Conservation (phyloP, 2,797 vertebrate genomes). For the Mallotus villosus region DNA sequence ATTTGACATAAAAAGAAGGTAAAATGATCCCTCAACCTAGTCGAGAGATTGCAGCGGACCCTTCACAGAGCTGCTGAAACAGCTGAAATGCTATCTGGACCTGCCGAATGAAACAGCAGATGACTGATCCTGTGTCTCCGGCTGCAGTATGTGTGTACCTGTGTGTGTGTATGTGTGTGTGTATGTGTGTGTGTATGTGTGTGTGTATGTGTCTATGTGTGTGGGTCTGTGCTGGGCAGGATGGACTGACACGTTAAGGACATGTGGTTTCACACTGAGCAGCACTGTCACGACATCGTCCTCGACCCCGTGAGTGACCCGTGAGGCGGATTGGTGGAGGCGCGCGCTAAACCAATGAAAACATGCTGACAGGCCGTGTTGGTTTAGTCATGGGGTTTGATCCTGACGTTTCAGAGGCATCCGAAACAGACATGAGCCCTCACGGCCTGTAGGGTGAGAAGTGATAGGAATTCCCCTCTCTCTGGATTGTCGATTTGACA, state of each 20-base stretch:
- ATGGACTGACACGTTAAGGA: conserved; percentile 13
- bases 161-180: too few species aligned
- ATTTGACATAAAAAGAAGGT: too few species aligned
- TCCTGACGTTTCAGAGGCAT: too few species aligned
- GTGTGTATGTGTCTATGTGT: too few species aligned
- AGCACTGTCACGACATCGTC: conserved; percentile 26
- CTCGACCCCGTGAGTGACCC: conserved; percentile 44
- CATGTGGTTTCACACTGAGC: conserved; percentile 49
- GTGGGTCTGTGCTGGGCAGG: neutral
- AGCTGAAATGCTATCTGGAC: too few species aligned
- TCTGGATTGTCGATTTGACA: neutral
- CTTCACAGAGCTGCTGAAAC: too few species aligned
- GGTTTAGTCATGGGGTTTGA: neutral
- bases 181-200: too few species aligned
- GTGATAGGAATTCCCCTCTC: neutral
- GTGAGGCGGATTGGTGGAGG: neutral
- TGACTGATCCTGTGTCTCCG: neutral
- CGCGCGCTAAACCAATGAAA: conserved; percentile 17
- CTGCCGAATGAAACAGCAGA: neutral
- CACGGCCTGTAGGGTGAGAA: neutral
- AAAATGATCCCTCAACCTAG: too few species aligned
- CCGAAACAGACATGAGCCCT: too few species aligned
- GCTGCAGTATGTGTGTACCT: neutral
- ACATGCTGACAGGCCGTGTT: neutral
- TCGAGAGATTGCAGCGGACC: too few species aligned